These are phyloP conservation scores for Cheilosia soror DNA, from an alignment of 2,888 invertebrate genomes.

Conservation along the genomic window DNA sequence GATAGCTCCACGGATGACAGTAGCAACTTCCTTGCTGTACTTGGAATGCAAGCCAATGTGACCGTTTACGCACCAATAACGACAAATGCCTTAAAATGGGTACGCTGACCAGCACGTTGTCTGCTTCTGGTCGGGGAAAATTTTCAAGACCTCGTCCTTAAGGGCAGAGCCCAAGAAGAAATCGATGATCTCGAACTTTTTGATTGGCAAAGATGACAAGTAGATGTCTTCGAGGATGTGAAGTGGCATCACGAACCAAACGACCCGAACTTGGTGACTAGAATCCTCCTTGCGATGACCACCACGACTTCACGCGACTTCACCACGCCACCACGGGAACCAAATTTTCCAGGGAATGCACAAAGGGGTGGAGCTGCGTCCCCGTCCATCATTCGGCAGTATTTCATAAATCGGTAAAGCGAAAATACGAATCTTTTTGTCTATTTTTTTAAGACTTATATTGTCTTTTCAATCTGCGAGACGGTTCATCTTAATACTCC, in stretches of 20 bases:
- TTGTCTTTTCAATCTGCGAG: no score
- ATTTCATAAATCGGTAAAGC: no score
- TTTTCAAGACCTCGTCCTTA: slow-evolving; percentile 99
- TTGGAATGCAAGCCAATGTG: slow-evolving; percentile 99
- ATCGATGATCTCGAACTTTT: slow-evolving; percentile 99
- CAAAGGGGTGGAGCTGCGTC: slow-evolving; percentile 99
- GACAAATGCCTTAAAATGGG: slow-evolving; percentile 97
- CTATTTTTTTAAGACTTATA: no score
- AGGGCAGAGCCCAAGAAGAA: slow-evolving; percentile 96
- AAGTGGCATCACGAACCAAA: slow-evolving; percentile 97
- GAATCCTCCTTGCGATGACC: slow-evolving; percentile 92
- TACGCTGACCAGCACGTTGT: slow-evolving; percentile 99
- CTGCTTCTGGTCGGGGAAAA: slow-evolving; percentile 99
- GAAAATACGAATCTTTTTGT: no score
- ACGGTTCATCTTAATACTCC: no score
- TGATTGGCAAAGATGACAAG: slow-evolving; percentile 98
- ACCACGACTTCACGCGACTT: slow-evolving; percentile 87
- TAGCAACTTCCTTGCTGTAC: slow-evolving; percentile 99
- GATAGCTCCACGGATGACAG: slow-evolving; percentile 99
- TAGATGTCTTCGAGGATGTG: slow-evolving; percentile 98
- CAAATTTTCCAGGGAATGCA: slow-evolving; percentile 95
- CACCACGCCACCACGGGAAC: slow-evolving; percentile 91
- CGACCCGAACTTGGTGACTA: slow-evolving; percentile 99
- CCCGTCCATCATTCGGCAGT: slow-evolving; percentile 97
- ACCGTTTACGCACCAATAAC: slow-evolving; percentile 99